phyloP scores from a whole-genome alignment of 2,797 vertebrate genomes.

The Helarctos malayanus region DNA sequence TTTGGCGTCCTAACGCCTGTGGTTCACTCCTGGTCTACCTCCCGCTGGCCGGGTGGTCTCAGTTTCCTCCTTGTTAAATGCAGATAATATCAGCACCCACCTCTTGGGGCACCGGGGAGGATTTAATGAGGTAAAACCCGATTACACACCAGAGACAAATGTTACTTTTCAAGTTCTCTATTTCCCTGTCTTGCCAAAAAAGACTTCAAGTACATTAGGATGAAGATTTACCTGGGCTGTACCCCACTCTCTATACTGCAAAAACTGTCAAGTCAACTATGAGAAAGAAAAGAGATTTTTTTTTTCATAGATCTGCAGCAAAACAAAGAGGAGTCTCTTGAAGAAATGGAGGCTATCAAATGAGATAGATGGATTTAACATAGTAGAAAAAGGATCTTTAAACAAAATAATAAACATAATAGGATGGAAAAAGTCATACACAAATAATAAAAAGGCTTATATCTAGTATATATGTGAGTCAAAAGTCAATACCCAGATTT shows the following conservation, averaged over 20 bases:
- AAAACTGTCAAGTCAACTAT: not conserved
- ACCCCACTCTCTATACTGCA: not conserved
- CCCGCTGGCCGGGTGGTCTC: not conserved
- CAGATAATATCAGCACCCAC: not conserved
- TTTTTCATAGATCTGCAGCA: too few relatives aligned
- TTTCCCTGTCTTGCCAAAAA: not conserved
- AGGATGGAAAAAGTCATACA: not conserved
- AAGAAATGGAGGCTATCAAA: not conserved
- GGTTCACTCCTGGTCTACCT: not conserved
- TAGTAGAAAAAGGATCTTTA: not conserved
- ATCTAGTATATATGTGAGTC: not conserved
- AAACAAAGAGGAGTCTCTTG: not conserved
- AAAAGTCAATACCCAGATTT: not conserved
- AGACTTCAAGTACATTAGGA: not conserved
- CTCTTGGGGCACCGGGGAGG: not conserved
- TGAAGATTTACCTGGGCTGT: not conserved
- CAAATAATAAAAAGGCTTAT: not conserved
- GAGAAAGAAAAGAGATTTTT: not conserved
- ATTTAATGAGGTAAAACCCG: not conserved
- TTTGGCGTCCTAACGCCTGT: not conserved
- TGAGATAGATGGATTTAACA: not conserved
- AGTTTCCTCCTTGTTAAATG: not conserved
- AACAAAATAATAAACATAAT: not conserved
- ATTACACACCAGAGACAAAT: not conserved
- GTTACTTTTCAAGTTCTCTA: not conserved